Evolutionary conservation across 2,113 vertebrate genomes (phyloP).

Genomic region (Urocitellus parryii): DNA sequence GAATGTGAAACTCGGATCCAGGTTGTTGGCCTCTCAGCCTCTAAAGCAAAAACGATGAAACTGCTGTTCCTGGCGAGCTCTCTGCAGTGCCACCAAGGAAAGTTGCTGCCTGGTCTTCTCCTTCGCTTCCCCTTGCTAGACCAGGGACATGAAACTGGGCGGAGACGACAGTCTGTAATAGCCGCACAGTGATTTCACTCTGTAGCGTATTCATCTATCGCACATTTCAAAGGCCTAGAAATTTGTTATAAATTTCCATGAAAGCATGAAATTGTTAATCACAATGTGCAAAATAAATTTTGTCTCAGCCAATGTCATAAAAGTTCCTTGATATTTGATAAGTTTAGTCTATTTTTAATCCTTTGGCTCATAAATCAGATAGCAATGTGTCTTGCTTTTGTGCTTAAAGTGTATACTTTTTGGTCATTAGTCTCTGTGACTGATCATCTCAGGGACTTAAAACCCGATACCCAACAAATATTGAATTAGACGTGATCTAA

Average conservation of each 20-base stretch:
- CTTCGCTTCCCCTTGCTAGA: not conserved
- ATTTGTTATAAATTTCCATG: not conserved
- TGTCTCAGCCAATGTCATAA: not conserved
- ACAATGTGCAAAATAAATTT: not conserved
- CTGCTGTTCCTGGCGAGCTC: not conserved
- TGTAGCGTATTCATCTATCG: not conserved
- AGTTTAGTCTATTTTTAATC: not conserved
- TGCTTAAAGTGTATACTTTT: not conserved
- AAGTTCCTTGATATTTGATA: not conserved
- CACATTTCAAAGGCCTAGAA: not conserved
- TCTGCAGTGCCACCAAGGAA: accelerated
- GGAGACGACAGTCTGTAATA: not conserved
- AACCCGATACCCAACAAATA: not conserved
- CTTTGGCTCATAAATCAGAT: not conserved
- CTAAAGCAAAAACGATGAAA: not conserved
- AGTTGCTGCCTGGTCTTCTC: not conserved
- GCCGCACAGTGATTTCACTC: not conserved
- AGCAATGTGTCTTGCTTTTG: not conserved
- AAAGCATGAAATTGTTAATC: not conserved
- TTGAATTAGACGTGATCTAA: not conserved
- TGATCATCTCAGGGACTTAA: not conserved
- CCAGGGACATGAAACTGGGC: not conserved
- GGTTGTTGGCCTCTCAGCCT: not conserved
- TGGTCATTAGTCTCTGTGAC: not conserved
- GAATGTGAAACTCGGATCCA: not conserved